A percentile compares a stretch with the other conserved stretches of the same genome.
These are phyloP conservation scores for Crypturellus tataupa DNA, from an alignment of 2,797 vertebrate genomes.

Conservation along the genomic window DNA sequence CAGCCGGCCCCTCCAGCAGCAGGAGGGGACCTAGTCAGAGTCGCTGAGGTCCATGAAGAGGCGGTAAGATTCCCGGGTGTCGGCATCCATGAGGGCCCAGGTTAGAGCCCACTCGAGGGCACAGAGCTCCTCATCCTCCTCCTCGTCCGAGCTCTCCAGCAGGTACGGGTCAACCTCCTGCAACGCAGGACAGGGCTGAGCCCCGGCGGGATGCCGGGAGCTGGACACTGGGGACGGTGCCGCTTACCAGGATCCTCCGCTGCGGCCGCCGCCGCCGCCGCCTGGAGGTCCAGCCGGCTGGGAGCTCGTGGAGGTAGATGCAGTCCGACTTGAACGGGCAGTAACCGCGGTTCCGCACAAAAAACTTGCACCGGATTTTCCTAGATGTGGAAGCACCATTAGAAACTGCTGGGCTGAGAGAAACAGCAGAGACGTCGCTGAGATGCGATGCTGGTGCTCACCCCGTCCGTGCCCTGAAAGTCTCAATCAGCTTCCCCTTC, in stretches of 20 bases:
- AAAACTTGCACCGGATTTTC: constrained; percentile 89
- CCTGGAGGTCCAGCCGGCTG: background rate
- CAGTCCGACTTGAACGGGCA: constrained; percentile 92
- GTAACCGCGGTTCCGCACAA: constrained; percentile 72
- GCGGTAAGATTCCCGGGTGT: background rate
- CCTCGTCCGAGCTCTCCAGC: constrained; percentile 69
- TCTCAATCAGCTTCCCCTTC: constrained; percentile 85
- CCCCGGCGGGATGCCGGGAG: too few relatives aligned
- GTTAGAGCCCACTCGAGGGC: constrained; percentile 80
- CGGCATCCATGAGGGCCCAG: constrained; percentile 69
- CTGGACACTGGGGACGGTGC: background rate
- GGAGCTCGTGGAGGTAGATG: constrained; percentile 87
- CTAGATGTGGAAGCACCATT: constrained; percentile 56
- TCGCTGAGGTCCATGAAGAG: background rate
- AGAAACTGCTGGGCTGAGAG: fast-evolving
- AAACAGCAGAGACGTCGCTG: fast-evolving
- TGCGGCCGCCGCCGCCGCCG: background rate
- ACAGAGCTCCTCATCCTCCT: constrained; percentile 76
- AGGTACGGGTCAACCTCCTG: constrained; percentile 59
- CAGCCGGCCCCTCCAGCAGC: fast-evolving
- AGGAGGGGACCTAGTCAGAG: background rate
- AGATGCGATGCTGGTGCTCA: background rate
- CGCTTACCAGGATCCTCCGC: background rate
- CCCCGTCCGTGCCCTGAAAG: constrained; percentile 89
- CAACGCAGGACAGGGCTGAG: background rate